Evolutionary conservation across 23 tunicate species (phyloP), one percentile per base, ranked within the genome.

Genomic region (Styela clava): DNA sequence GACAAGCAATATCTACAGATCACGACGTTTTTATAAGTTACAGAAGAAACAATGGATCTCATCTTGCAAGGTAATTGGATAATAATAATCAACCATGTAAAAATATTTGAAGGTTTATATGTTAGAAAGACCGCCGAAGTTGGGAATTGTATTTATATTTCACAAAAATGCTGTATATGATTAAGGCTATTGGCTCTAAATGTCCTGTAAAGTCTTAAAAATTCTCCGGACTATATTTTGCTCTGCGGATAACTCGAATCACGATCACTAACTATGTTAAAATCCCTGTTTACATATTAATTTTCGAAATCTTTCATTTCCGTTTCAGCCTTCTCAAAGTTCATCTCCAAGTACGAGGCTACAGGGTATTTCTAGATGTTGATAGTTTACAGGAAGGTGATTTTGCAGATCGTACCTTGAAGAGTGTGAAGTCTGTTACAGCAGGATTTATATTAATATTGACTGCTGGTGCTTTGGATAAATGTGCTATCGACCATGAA

Each of bases 401-500:
- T 52, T 76, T 76, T 28, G 64, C 64, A 21, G 81, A 76, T 56
- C 35, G 69, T 35, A 76, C 81, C 18, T 37, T 76, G 81, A 76
- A 52, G 68, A 76, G 81, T 2, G 81, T 76, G 61, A 52, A 76
- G 68, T 51, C 81, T 44, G 81, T 76, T 18, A 33, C 81, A 9
- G 81, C 81, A 52, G 81, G 81, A 22, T 76, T 76, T 28, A 76
- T 76, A n/a, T 37, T 76, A n/a, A 52, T 76, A 1, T 56, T 76
- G 0, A 76, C 81, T 76, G 81, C 81, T 7, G 81, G 81, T 9
- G 81, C 81, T 76, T 1, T 76, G 63, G 81, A 76, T 52, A 76
- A 76, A 76, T 76, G 81, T 52, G 81, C 81, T 25, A 76, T 76
- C 64, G 81, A 76, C 37, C 81, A 76, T 52, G 81, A 76, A 23